Percentiles rank a stretch among this genome's conserved stretches.
Evolutionary conservation across 2,797 vertebrate genomes (phyloP).

Genomic region (Petrocephalus schoutedeni): DNA sequence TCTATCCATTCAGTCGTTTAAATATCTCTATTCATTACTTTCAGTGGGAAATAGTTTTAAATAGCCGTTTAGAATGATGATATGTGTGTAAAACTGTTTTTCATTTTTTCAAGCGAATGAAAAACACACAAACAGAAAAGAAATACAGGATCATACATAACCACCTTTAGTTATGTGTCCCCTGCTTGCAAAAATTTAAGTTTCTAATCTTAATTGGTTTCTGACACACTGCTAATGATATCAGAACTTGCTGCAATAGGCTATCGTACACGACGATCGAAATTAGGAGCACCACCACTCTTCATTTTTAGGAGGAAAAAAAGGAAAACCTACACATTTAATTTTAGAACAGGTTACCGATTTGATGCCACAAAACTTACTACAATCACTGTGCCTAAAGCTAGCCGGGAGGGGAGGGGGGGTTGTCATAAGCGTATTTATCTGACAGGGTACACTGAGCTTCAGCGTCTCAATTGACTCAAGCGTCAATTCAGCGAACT

Average conservation of each 20-base stretch:
- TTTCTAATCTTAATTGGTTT: neutral
- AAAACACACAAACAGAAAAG: neutral
- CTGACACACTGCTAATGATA: neutral
- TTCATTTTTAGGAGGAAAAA: neutral
- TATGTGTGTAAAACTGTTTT: neutral
- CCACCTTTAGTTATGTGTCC: neutral
- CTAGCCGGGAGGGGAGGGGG: neutral
- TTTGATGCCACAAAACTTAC: neutral
- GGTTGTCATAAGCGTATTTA: neutral
- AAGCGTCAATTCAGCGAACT: neutral
- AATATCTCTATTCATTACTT: neutral
- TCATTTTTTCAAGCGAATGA: neutral
- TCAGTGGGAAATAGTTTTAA: neutral
- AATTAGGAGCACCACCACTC: neutral
- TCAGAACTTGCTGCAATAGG: neutral
- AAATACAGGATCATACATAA: neutral
- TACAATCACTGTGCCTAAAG: neutral
- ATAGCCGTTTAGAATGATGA: neutral
- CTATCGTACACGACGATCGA: neutral
- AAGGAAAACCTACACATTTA: neutral
- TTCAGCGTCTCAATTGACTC: neutral
- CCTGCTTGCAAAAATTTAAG: neutral
- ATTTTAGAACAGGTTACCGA: neutral
- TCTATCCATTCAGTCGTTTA: neutral
- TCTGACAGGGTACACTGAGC: neutral